Evolutionary conservation across 2,888 invertebrate species (phyloP).

Genomic region (Portevinia maculata): DNA sequence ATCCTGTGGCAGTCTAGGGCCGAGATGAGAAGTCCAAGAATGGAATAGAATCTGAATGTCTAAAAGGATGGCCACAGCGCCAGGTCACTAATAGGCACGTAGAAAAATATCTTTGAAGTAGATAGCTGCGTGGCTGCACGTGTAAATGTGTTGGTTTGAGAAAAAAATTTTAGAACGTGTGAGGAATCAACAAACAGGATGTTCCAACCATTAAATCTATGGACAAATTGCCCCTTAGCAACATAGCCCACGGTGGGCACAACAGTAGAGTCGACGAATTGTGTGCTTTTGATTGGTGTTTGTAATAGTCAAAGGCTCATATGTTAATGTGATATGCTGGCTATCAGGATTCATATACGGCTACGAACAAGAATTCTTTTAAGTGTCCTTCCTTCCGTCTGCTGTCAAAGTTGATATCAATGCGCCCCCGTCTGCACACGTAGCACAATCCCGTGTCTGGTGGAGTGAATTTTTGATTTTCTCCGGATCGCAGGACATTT

Average conservation of each 20-base stretch:
- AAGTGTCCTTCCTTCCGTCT: conserved; percentile 66
- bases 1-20: conserved; percentile 61
- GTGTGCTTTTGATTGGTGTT: conserved; percentile 22
- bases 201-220: conserved; percentile 73
- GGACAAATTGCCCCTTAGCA: conserved; percentile 71
- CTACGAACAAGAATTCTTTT: conserved; percentile 58
- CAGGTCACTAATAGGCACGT: conserved; percentile 72
- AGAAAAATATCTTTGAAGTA: conserved; percentile 68
- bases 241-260: conserved; percentile 33
- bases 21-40: conserved; percentile 44
- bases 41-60: conserved; percentile 69
- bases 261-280: conserved; percentile 21
- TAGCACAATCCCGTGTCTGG: conserved; percentile 19
- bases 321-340: conserved; percentile 71
- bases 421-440: conserved; percentile 22
- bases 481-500: conserved; percentile 61
- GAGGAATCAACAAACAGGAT: conserved; percentile 73
- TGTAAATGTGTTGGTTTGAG: conserved; percentile 19
- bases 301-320: conserved; percentile 72
- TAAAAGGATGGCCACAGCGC: conserved; percentile 66
- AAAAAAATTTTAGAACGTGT: conserved; percentile 54
- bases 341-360: conserved; percentile 55
- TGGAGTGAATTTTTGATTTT: conserved; percentile 71
- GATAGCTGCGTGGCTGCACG: conserved; percentile 69
- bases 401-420: conserved; percentile 56